Conservation (phyloP, 2,888 invertebrate genomes). For the Agrypnus murinus region DNA sequence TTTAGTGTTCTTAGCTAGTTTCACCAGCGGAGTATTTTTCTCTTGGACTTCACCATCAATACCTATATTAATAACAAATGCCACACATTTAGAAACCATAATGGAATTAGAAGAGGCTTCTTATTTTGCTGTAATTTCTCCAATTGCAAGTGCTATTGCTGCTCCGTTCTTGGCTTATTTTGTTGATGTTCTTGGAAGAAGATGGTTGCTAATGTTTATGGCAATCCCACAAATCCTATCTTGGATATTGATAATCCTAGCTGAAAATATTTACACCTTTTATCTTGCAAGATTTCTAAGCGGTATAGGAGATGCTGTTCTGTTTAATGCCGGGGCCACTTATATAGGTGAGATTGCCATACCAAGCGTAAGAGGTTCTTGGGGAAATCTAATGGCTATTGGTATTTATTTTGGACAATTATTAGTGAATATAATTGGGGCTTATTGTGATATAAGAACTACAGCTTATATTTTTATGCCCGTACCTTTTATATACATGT, state of each 20-base stretch:
- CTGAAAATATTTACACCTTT: constrained; percentile 59
- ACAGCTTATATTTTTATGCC: constrained; percentile 75
- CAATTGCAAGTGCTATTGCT: constrained; percentile 58
- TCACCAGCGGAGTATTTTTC: constrained; percentile 50
- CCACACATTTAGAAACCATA: constrained; percentile 30
- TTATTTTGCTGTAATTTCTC: constrained; percentile 63
- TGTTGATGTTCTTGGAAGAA: constrained; percentile 62
- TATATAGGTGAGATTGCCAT: constrained; percentile 64
- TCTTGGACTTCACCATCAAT: constrained; percentile 55
- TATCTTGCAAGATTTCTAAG: constrained; percentile 60
- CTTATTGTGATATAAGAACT: constrained; percentile 72
- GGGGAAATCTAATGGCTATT: constrained; percentile 62
- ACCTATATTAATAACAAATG: constrained; percentile 43
- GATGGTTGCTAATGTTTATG: constrained; percentile 59
- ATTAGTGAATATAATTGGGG: constrained; percentile 73
- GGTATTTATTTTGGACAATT: constrained; percentile 60
- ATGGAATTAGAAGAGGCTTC: constrained; percentile 63
- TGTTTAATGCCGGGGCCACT: constrained; percentile 60
- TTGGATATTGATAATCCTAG: constrained; percentile 58
- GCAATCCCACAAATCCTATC: constrained; percentile 60
- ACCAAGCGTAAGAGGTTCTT: constrained; percentile 62
- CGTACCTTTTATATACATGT: constrained; percentile 75
- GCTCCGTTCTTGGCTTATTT: constrained; percentile 59
- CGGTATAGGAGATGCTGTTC: constrained; percentile 61
- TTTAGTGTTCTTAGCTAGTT: constrained; percentile 53